Conservation (phyloP, 2,113 vertebrate genomes). For the Nibea coibor region DNA sequence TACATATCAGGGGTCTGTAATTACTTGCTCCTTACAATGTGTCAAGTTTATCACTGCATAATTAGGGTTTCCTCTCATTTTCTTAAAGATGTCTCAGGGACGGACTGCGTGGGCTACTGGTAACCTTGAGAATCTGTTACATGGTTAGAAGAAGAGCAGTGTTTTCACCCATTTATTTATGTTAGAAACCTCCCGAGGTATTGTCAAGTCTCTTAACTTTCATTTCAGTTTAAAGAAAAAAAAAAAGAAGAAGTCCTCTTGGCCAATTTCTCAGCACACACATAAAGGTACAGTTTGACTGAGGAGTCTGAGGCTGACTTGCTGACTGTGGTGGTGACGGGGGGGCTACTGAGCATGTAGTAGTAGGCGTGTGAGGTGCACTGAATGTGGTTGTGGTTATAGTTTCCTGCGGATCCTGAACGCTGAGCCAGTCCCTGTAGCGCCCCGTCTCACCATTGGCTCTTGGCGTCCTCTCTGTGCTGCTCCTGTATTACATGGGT, state of each 20-base stretch:
- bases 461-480: conserved; percentile 58
- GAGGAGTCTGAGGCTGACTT: conserved; percentile 57
- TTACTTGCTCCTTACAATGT: conserved; percentile 67
- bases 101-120: conserved; percentile 74
- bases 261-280: conserved; percentile 36
- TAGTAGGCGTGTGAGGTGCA: conserved; percentile 72
- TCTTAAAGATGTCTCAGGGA: conserved; percentile 77
- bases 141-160: conserved; percentile 55
- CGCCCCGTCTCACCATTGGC: conserved; percentile 56
- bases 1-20: conserved; percentile 76
- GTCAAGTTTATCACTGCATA: conserved; percentile 74
- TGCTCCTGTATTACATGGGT: conserved; percentile 65
- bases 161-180: conserved; percentile 43
- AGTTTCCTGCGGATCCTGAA: conserved; percentile 88
- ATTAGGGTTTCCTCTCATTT: conserved; percentile 58
- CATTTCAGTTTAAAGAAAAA: conserved; percentile 21
- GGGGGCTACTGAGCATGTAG: conserved; percentile 74
- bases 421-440: conserved; percentile 86
- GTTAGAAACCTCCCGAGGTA: conserved; percentile 17
- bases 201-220: conserved; percentile 27
- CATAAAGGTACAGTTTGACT: conserved; percentile 67
- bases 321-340: conserved; percentile 51
- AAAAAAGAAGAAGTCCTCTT: neutral
- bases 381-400: conserved; percentile 78
- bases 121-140: conserved; percentile 76